Percentiles rank a stretch among this genome's conserved stretches.
phyloP scores from a whole-genome alignment of 2,888 invertebrate genomes.

The Rutpela maculata region DNA sequence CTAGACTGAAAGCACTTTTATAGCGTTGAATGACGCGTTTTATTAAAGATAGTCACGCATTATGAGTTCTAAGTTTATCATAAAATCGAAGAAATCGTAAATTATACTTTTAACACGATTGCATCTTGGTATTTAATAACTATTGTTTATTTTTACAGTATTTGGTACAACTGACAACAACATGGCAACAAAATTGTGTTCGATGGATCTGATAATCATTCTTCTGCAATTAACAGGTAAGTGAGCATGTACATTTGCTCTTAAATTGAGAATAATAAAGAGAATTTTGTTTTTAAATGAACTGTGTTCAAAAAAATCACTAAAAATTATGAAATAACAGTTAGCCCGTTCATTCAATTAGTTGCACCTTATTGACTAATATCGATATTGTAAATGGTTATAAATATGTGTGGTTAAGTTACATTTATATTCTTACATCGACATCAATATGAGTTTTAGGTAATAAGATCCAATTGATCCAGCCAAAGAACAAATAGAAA shows the following conservation, averaged over 20 bases:
- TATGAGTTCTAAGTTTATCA: background rate
- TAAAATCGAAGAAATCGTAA: background rate
- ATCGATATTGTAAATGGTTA: no score
- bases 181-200: background rate
- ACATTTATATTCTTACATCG: no score
- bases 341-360: no score
- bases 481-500: no score
- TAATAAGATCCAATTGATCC: no score
- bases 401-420: no score
- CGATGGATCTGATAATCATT: conserved; percentile 23
- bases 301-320: no score
- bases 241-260: background rate
- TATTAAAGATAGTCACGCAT: conserved; percentile 7
- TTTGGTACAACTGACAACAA: background rate
- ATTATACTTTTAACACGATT: background rate
- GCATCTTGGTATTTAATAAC: background rate
- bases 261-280: background rate
- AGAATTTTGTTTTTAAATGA: no score
- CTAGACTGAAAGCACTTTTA: background rate
- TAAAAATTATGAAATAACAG: no score
- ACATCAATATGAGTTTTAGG: no score
- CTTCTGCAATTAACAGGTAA: conserved; percentile 34
- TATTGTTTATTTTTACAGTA: background rate
- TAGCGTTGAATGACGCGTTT: background rate
- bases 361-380: no score